Base-by-base conservation (phyloP, 2,797 vertebrate species). In the Artibeus jamaicensis region DNA sequence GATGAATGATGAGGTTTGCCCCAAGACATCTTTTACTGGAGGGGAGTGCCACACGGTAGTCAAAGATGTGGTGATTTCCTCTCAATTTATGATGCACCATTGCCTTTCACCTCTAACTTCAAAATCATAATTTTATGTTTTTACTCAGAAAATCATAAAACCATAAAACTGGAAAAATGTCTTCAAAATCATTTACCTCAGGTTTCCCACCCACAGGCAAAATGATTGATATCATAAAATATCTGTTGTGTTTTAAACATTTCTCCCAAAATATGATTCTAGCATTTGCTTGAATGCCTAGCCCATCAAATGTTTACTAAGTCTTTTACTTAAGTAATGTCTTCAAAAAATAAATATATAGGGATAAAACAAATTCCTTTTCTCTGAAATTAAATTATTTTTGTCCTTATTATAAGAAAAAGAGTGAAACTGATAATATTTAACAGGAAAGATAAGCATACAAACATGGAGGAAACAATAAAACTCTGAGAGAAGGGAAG, bases 21-120 rank as follows among this genome's bases (percentile, higher is more conserved):
- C 21, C 73, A 89, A 32, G 10, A 59, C n/a, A 11, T 2, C 34
- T 74, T 92, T 92, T 53, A 53, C 26, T 70, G 12, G 21, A 81
- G 4, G 21, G 37, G 39, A 79, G 34, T 74, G 14, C 39, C 73
- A 42, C 4, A 62, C 5, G 16, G 3, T 22, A 77, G 67, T 57
- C 73, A 94, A 34, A 29, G 57, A 76, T 67, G 83, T 42, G 34
- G 32, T 55, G n/a, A 78, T 86, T 83, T 81, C 11, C 32, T 84
- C 82, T 95, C 74, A 86, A 42, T 95, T 93, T 94, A 86, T 62
- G 76, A 55, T 68, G 29, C 18, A 92, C 70, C 71, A 91, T 62
- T 93, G 62, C 46, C 88, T 95, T 97, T 93, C 73, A 76, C 65
- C 86, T 96, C 83, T 96, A 91, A 97, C 26, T 96, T 92, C 44